Conservation (phyloP, 2,888 invertebrate genomes). For the Pachliopta kotzebuea region DNA sequence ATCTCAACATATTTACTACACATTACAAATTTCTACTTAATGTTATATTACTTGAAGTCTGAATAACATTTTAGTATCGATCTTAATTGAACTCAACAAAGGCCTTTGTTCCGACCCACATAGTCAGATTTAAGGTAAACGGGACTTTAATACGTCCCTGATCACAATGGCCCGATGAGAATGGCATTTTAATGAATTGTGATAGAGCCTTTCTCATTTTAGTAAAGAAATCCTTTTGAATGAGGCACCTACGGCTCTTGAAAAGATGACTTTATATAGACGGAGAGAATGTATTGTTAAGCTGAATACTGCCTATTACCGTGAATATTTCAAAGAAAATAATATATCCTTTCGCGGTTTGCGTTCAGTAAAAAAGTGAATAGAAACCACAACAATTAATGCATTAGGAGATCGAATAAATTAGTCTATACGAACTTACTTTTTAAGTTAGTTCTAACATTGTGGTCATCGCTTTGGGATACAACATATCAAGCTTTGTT, state of each 20-base stretch:
- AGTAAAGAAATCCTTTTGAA: slow-evolving; percentile 59
- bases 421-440: not conserved
- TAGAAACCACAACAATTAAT: not conserved
- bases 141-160: slow-evolving; percentile 57
- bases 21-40: not conserved
- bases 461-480: too few species aligned
- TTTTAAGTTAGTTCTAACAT: too few species aligned
- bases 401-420: not conserved
- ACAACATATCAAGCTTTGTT: too few species aligned
- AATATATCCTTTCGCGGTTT: slow-evolving; percentile 17
- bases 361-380: not conserved
- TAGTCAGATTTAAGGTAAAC: slow-evolving; percentile 50
- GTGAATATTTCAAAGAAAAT: slow-evolving; percentile 28
- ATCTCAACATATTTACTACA: not conserved
- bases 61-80: slow-evolving; percentile 15
- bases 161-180: slow-evolving; percentile 63
- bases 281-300: slow-evolving; percentile 61
- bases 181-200: slow-evolving; percentile 73
- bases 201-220: slow-evolving; percentile 54
- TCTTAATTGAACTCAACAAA: slow-evolving; percentile 26
- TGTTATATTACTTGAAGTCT: not conserved
- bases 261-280: slow-evolving; percentile 63
- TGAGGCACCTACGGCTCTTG: slow-evolving; percentile 61
- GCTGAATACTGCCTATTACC: slow-evolving; percentile 63
- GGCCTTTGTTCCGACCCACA: slow-evolving; percentile 21